phyloP scores from a whole-genome alignment of 1,140 invertebrate genomes.

The Euschistus heros region DNA sequence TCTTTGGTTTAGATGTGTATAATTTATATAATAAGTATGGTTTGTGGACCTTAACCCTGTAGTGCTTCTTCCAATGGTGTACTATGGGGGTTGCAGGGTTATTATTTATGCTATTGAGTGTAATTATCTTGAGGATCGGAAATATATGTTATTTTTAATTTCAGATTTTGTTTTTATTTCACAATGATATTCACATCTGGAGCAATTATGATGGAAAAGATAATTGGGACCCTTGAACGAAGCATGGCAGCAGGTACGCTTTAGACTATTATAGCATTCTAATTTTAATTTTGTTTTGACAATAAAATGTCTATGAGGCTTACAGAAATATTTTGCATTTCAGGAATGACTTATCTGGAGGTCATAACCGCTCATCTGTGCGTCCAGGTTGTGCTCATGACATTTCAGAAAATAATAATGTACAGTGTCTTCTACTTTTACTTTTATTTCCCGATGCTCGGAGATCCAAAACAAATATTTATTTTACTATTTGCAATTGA shows the following conservation, averaged over 20 bases:
- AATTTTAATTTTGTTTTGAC: no score
- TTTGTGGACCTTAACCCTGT: no score
- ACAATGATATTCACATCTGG: conserved; percentile 83
- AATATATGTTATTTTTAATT: conserved; percentile 26
- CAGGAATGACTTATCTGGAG: conserved; percentile 29
- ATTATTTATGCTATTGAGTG: no score
- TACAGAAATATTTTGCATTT: background rate
- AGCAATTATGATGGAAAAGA: conserved; percentile 77
- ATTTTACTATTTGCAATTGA: conserved; percentile 25
- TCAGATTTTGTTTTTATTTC: conserved; percentile 85
- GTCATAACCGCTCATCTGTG: conserved; percentile 27
- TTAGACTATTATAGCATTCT: background rate
- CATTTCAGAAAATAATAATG: conserved; percentile 26
- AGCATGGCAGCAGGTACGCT: conserved; percentile 63
- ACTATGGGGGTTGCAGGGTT: no score
- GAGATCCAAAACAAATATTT: conserved; percentile 21
- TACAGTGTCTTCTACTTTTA: conserved; percentile 26
- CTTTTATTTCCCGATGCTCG: conserved; percentile 25
- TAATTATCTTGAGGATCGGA: no score
- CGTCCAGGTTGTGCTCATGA: conserved; percentile 26
- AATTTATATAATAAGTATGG: no score
- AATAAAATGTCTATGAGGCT: background rate
- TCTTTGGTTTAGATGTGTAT: no score
- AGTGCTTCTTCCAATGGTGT: no score
- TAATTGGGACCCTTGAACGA: conserved; percentile 67